phyloP scores from a whole-genome alignment of 1,140 invertebrate genomes.

The Calliopsis andreniformis region DNA sequence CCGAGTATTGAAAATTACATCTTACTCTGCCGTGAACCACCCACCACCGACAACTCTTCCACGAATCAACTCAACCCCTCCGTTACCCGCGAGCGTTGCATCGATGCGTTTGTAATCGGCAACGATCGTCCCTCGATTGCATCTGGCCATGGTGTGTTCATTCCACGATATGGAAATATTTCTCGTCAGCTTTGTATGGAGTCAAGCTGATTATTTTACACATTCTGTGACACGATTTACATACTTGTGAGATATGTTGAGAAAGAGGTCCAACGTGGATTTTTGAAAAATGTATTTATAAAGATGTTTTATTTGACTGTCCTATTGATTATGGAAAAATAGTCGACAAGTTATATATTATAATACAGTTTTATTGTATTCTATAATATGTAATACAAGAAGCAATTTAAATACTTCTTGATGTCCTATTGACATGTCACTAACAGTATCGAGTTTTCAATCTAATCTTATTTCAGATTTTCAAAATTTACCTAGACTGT shows the following conservation, averaged over 20 bases:
- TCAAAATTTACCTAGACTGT: too few species aligned
- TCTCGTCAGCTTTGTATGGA: background rate
- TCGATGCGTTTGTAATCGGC: slow-evolving; percentile 71
- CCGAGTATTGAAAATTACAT: slow-evolving; percentile 80
- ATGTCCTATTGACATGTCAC: too few species aligned
- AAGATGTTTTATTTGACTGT: too few species aligned
- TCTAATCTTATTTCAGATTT: too few species aligned
- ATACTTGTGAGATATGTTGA: background rate
- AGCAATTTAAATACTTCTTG: too few species aligned
- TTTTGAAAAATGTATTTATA: too few species aligned
- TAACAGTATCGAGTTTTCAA: too few species aligned
- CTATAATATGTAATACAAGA: too few species aligned
- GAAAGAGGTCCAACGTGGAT: too few species aligned
- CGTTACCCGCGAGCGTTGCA: slow-evolving; percentile 44
- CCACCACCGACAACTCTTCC: slow-evolving; percentile 46
- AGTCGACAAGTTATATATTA: too few species aligned
- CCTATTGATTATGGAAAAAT: too few species aligned
- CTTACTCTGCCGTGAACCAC: slow-evolving; percentile 71
- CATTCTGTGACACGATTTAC: background rate
- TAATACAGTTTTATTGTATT: too few species aligned
- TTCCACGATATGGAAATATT: slow-evolving; percentile 18
- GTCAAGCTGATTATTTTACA: slow-evolving; percentile 21
- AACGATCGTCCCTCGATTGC: slow-evolving; percentile 50
- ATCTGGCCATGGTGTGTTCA: slow-evolving; percentile 17
- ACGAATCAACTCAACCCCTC: slow-evolving; percentile 45